Evolutionary conservation across 2,888 invertebrate genomes (phyloP), one percentile per base, ranked within the genome.

Genomic region (Eudasyphora cyanicolor): DNA sequence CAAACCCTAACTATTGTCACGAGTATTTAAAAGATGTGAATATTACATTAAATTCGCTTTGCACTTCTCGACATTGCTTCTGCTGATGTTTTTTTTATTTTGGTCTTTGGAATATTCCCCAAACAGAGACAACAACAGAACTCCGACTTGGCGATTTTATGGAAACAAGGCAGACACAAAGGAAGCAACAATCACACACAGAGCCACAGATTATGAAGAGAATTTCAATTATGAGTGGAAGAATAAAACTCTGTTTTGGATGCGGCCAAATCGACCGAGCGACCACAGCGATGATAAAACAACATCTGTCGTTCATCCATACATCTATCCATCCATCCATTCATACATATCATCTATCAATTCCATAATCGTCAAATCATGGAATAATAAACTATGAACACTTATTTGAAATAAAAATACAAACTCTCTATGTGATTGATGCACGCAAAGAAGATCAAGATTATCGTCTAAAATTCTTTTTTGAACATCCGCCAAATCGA

Each of bases 1-100:
- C 57, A 75, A 79, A 45, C n/a, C n/a, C n/a, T n/a, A n/a, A 24
- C 38, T 49, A 75, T 75, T 69, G 74, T 45, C 32, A 29, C 14
- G n/a, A 70, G 62, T 75, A 51, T 12, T 69, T 45, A 60, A n/a
- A n/a, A 49, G 75, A 75, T 75, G 69, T 75, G 79, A 79, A 75
- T 79, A 75, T 79, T 79, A 57, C 24, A 60, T 35, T 67, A 67
- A 74, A 21, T 19, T 38, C 8, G 5, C 8, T 42, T 35, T 4
- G 32, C 32, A 32, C 32, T 4, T 32, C n/a, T n/a, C n/a, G n/a
- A n/a, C n/a, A 32, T 32, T 4, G 32, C 8, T 32, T 4, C 8
- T 38, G 38, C 10, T 38, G 38, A n/a, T n/a, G 4, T 45, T 45
- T 10, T 67, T 54, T 76, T 67, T 76, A 7, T 14, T 21, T 12